Evolutionary conservation across 2,888 invertebrate species (phyloP).

Genomic region (Neoitamus cyanurus): DNA sequence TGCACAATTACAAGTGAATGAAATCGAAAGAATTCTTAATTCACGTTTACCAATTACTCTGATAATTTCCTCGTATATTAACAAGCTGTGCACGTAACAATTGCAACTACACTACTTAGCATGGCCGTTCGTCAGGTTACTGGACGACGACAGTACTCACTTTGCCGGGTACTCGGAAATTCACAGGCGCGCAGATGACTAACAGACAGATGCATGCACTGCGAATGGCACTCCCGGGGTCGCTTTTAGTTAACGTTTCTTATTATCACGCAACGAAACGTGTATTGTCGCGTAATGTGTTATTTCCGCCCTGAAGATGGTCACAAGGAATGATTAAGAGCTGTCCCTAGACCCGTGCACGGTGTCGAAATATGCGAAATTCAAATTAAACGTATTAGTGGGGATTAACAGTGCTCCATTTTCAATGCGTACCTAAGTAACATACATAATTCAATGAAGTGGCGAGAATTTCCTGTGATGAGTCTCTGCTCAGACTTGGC

Average conservation of each 20-base stretch:
- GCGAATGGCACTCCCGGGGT: background rate
- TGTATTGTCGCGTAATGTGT: background rate
- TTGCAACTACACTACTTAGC: background rate
- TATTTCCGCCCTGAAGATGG: background rate
- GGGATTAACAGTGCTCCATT: background rate
- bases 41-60: background rate
- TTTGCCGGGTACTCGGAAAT: background rate
- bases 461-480: background rate
- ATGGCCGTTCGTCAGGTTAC: background rate
- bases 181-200: background rate
- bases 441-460: background rate
- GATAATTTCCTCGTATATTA: background rate
- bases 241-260: background rate
- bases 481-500: background rate
- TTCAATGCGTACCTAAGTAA: background rate
- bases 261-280: background rate
- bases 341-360: background rate
- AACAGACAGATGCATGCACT: background rate
- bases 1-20: slow-evolving; percentile 21
- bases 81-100: background rate
- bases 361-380: background rate
- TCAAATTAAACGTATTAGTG: background rate
- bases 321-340: background rate
- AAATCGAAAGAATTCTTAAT: slow-evolving; percentile 19
- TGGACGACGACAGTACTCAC: background rate